Evolutionary conservation across 2,113 vertebrate genomes (phyloP).

Genomic region (Phalacrocorax carbo): DNA sequence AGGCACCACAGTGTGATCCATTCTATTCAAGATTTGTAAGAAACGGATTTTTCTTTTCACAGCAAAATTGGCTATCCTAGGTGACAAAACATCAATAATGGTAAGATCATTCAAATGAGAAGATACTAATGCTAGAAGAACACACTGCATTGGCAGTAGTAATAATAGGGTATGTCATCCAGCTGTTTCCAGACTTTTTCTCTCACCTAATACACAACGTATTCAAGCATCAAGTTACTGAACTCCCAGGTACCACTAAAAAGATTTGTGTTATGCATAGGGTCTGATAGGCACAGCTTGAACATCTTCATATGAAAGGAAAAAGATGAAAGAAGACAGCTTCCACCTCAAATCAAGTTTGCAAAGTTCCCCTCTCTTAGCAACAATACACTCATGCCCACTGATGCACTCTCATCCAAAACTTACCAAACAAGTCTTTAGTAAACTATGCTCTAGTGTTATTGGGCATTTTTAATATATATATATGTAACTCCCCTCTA

Average conservation of each 20-base stretch:
- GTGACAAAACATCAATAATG: neutral
- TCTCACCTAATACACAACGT: neutral
- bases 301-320: neutral
- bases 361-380: neutral
- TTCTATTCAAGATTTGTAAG: neutral
- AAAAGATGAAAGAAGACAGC: neutral
- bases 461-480: neutral
- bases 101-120: neutral
- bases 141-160: neutral
- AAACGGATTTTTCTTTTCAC: neutral
- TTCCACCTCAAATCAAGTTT: neutral
- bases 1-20: neutral
- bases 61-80: neutral
- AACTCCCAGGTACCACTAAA: neutral
- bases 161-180: neutral
- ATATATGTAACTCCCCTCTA: too few relatives aligned
- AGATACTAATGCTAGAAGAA: neutral
- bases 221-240: neutral
- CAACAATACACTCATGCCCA: neutral
- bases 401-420: neutral
- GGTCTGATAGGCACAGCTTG: neutral
- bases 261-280: neutral
- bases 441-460: neutral
- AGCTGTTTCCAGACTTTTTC: neutral
- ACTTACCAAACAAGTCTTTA: neutral